These are phyloP conservation scores for Gadus macrocephalus DNA, from an alignment of 2,113 vertebrate species.

Conservation along the genomic window DNA sequence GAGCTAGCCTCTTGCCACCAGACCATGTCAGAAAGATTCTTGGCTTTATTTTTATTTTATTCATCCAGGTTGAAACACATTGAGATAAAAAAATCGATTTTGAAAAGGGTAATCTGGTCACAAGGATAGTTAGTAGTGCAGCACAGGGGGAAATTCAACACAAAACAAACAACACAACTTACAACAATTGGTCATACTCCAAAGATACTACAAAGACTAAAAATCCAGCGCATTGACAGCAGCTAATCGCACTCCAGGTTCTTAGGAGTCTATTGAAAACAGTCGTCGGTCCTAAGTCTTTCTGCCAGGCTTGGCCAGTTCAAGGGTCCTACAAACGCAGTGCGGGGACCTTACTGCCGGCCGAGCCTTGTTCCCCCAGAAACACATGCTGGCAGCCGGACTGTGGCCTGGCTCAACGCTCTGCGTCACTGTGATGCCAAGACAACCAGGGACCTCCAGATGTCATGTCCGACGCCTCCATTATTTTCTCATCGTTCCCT, in stretches of 20 bases:
- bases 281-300: neutral
- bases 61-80: too few relatives aligned
- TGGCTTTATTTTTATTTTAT: too few relatives aligned
- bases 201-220: too few relatives aligned
- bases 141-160: too few relatives aligned
- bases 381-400: constrained; percentile 34
- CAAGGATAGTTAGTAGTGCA: too few relatives aligned
- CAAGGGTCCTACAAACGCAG: constrained; percentile 6
- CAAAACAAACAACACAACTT: too few relatives aligned
- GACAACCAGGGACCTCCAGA: constrained; percentile 44
- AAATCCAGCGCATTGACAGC: too few relatives aligned
- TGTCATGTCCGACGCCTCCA: constrained; percentile 55
- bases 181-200: too few relatives aligned
- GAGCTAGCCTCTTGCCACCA: constrained; percentile 28
- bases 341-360: constrained; percentile 40
- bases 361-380: constrained; percentile 42
- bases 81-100: too few relatives aligned
- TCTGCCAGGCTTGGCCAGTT: constrained; percentile 25
- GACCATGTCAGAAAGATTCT: neutral
- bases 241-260: too few relatives aligned
- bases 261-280: neutral
- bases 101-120: too few relatives aligned
- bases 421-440: constrained; percentile 37
- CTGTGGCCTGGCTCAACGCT: constrained; percentile 44
- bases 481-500: constrained; percentile 1